Conservation (phyloP, 53 echinoderm and acorn worm species). For the Astropecten irregularis region DNA sequence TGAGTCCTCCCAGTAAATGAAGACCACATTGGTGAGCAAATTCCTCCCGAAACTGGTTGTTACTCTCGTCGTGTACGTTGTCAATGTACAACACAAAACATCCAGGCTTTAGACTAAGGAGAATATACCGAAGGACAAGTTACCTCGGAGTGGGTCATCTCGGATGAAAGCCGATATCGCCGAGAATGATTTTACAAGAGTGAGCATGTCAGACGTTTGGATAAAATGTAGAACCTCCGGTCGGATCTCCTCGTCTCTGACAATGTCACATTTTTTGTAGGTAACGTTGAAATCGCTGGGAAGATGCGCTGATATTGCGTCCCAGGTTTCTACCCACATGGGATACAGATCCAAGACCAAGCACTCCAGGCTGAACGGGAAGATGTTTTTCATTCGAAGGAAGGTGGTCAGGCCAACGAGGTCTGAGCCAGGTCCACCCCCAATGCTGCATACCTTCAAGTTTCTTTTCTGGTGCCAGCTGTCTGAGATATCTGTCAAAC, state of each 20-base stretch:
- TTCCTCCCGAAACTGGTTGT: neutral
- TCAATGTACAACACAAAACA: slow-evolving; percentile 37
- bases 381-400: neutral
- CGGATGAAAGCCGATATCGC: slow-evolving; percentile 3
- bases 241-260: too few species aligned
- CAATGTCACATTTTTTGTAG: slow-evolving; percentile 3
- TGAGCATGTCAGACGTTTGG: slow-evolving; percentile 10
- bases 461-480: neutral
- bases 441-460: slow-evolving; percentile 28
- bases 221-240: neutral
- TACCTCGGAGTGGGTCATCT: neutral
- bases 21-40: slow-evolving; percentile 7
- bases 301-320: neutral
- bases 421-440: slow-evolving; percentile 39
- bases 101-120: neutral
- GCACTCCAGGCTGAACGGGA: neutral
- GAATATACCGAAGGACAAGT: neutral
- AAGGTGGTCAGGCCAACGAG: slow-evolving; percentile 25
- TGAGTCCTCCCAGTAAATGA: neutral
- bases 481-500: too few species aligned
- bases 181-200: slow-evolving; percentile 11
- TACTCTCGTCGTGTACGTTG: neutral
- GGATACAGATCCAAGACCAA: slow-evolving; percentile 27
- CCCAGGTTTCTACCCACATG: slow-evolving; percentile 17
- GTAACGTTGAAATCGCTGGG: neutral